Percentiles rank a stretch among this genome's conserved stretches.
Conservation (phyloP, 2,113 vertebrate species). For the Lagopus leucura region DNA sequence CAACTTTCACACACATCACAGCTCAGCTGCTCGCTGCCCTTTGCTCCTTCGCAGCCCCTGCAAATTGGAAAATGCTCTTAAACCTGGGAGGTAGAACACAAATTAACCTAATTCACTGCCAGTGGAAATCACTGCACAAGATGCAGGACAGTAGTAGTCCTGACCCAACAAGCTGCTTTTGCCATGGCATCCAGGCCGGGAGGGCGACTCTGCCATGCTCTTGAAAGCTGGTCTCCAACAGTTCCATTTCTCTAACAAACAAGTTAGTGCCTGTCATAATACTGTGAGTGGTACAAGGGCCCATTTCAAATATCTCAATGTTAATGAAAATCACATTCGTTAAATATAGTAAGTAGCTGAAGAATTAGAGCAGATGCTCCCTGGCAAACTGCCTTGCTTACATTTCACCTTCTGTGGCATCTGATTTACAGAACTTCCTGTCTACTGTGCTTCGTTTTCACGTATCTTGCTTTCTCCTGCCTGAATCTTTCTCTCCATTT, state of each 20-base stretch:
- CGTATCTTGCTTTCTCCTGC: conserved; percentile 4
- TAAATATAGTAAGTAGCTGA: not conserved
- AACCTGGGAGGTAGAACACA: not conserved
- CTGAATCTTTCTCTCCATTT: conserved; percentile 15
- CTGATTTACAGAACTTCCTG: conserved; percentile 16
- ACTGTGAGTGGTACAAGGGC: not conserved
- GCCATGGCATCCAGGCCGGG: not conserved
- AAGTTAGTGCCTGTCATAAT: not conserved
- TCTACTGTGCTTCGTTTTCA: conserved; percentile 16
- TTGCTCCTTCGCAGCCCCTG: not conserved
- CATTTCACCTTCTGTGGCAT: not conserved
- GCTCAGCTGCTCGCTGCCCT: not conserved
- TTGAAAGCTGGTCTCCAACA: not conserved
- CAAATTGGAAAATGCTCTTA: not conserved
- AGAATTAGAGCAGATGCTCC: not conserved
- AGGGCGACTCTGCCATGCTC: not conserved
- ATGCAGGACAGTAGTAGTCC: not conserved
- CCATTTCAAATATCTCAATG: not conserved
- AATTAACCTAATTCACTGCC: not conserved
- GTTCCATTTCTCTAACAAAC: not conserved
- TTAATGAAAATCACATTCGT: rapidly evolving
- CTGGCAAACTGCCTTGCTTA: conserved; percentile 8
- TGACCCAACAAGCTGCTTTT: not conserved
- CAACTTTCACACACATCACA: not conserved
- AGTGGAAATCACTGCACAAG: not conserved